Conservation (phyloP, 2,113 vertebrate species). For the Barnardius zonarius region DNA sequence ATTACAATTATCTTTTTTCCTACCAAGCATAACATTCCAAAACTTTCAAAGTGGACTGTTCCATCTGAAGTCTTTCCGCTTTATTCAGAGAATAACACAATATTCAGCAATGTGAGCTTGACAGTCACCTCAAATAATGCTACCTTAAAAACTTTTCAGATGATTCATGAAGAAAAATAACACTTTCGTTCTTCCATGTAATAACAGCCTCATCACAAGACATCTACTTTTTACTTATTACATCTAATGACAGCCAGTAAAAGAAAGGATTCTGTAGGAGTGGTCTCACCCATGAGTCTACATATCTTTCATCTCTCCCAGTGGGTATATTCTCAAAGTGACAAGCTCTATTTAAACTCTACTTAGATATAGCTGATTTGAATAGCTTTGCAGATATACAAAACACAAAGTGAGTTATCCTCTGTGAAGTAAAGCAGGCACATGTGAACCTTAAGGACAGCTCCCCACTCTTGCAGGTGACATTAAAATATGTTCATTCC, state of each 20-base stretch:
- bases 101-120: neutral
- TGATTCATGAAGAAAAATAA: slow-evolving; percentile 42
- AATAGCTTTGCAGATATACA: neutral
- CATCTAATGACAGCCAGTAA: neutral
- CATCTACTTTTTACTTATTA: neutral
- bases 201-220: slow-evolving; percentile 18
- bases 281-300: neutral
- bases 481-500: neutral
- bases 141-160: neutral
- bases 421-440: neutral
- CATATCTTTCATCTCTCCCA: neutral
- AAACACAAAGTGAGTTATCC: neutral
- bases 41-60: neutral
- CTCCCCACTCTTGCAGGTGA: neutral
- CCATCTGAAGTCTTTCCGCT: neutral
- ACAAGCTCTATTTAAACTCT: neutral
- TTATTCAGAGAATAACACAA: neutral
- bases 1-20: neutral
- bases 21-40: neutral
- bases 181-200: neutral
- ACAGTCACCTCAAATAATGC: neutral
- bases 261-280: slow-evolving; percentile 23
- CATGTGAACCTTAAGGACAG: neutral
- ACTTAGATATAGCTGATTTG: neutral
- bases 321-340: neutral